Evolutionary conservation across 1,140 invertebrate genomes (phyloP), one percentile per base, ranked within the genome.

Genomic region (Neodiprion lecontei): DNA sequence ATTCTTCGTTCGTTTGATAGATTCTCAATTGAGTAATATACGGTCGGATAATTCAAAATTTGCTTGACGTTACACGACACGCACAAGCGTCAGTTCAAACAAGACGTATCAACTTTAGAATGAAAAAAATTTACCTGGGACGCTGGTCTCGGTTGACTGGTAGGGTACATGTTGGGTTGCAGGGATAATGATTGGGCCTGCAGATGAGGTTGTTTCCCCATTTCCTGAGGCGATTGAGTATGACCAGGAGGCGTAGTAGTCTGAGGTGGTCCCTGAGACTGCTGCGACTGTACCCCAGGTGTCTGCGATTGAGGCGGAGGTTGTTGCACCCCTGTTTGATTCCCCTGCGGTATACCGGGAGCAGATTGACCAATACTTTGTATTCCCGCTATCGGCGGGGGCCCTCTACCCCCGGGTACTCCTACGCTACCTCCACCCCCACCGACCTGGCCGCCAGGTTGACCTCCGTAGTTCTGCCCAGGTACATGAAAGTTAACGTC

Each of bases 361-460:
- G 82, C 76, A 7, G 82, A 78, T 77, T 88, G 86, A 28, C 83
- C 83, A 76, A 88, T 80, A 28, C 82, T 78, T 74, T 86, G 86
- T 80, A 88, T 84, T 21, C 82, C 78, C 72, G 82, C 81, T 40
- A 88, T 77, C 14, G 81, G 79, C 69, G 85, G 82, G 74, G 86
- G 86, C 73, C 85, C 85, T 82, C 87, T 85, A n/a, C 83, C 85
- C 23, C 86, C 85, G 48, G 85, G 82, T 76, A 87, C 84, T 78
- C 85, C 87, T 80, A 88, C 82, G 72, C 80, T 85, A 77, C 80
- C 82, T 74, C 83, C 86, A 71, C 85, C 86, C 72, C 86, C 87
- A 23, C 83, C 87, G 81, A 87, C 87, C 79, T 88, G 87, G 75
- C 83, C 83, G 75, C 86, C 86, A 81, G 85, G 83, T 80, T 88